Evolutionary conservation across 1,140 invertebrate species (phyloP), one percentile per base, ranked within the genome.

Genomic region (Macrocentrus cingulum): DNA sequence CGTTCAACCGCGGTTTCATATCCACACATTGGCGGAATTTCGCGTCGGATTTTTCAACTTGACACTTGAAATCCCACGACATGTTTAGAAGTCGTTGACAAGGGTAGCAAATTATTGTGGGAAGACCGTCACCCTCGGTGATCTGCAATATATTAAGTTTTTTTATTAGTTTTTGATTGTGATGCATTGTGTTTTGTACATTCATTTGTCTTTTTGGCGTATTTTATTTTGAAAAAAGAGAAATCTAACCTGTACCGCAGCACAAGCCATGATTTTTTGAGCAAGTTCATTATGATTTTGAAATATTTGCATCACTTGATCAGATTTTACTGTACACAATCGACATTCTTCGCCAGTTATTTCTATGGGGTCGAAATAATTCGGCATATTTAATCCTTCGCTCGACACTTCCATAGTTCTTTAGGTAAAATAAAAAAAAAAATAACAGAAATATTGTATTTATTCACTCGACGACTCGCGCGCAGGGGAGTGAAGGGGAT

Each of bases 41-140:
- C 22, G 55, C 39, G 59, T 81, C 76, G 1, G 74, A 61, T 55
- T 67, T 69, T 66, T 81, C 75, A 55, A 79, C 79, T 54, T 78
- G 75, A 39, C 71, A 64, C 64, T 76, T 79, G 51, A 81, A 81
- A 34, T 78, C 60, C 22, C 76, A 80, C 0, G 76, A 76, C 8
- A 77, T 57, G 42, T 79, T 71, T 1, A 80, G 60, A 29, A 77
- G 61, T 50, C 70, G 60, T 6, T 73, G 60, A 62, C 80, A 81
- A 29, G 67, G 64, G 20, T 61, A 61, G 52, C 80, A 81, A 9
- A 81, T 77, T n/a, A 57, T 52, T 20, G 64, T 48, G n/a, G 80
- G 79, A 44, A 80, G 63, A 22, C 76, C 76, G 59, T 81, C 80
- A 19, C 75, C 76, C 59, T 78, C 66, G 53, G 65, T 45, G 16